These are phyloP conservation scores for Andrena cerasifolii DNA, from an alignment of 1,140 invertebrate genomes.

Conservation along the genomic window DNA sequence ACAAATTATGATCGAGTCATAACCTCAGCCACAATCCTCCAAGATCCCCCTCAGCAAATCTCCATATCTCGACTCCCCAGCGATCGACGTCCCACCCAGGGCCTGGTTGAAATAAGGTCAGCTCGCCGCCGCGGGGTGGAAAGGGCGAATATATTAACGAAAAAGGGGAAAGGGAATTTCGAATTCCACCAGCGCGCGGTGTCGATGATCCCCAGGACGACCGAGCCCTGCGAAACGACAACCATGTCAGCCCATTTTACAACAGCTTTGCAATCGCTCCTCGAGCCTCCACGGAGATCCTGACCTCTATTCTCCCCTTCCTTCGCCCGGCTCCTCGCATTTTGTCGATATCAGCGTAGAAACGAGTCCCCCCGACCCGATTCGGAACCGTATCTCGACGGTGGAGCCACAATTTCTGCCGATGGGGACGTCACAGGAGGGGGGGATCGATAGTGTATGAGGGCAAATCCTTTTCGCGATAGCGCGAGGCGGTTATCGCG, in stretches of 20 bases:
- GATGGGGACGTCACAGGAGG: slow-evolving; percentile 10
- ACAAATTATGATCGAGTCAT: too few relatives aligned
- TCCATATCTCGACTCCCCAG: too few relatives aligned
- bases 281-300: slow-evolving; percentile 5
- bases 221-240: background rate
- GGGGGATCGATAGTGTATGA: slow-evolving; percentile 17
- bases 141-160: too few relatives aligned
- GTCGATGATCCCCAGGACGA: background rate
- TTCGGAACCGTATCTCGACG: slow-evolving; percentile 61
- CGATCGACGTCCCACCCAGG: too few relatives aligned
- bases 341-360: slow-evolving; percentile 13
- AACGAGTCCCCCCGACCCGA: slow-evolving; percentile 57
- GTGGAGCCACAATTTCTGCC: slow-evolving; percentile 53
- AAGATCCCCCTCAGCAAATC: too few relatives aligned
- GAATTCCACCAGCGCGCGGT: background rate
- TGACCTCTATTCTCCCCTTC: background rate
- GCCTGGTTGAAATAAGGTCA: background rate
- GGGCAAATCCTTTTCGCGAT: slow-evolving; percentile 29
- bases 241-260: slow-evolving; percentile 26
- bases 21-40: too few relatives aligned
- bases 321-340: background rate
- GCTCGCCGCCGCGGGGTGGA: too few relatives aligned
- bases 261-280: slow-evolving; percentile 31
- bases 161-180: background rate
- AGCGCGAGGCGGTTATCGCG: background rate